Evolutionary conservation across 2,113 vertebrate genomes (phyloP).

Genomic region (Acrocephalus arundinaceus): DNA sequence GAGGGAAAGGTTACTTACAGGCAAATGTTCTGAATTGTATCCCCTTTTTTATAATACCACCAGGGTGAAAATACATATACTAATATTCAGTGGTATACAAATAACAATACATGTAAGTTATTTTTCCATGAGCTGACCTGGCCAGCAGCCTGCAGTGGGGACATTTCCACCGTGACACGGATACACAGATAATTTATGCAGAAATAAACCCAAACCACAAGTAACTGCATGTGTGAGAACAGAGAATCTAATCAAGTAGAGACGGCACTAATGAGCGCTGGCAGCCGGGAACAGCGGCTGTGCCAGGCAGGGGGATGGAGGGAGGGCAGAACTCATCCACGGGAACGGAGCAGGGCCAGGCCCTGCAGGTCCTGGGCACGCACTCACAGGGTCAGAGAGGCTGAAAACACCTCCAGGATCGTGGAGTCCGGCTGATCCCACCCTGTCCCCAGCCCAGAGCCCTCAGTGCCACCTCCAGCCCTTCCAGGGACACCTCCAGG

Average conservation of each 20-base stretch:
- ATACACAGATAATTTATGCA: background rate
- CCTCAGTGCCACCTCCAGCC: background rate
- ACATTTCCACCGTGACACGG: background rate
- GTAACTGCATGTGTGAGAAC: background rate
- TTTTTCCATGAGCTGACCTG: background rate
- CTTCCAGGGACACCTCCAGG: background rate
- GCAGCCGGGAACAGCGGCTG: background rate
- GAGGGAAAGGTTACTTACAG: background rate
- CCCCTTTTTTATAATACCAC: background rate
- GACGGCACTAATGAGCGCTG: background rate
- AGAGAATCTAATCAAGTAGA: background rate
- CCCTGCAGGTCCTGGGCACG: background rate
- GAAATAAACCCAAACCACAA: constrained; percentile 5
- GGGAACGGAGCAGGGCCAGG: background rate
- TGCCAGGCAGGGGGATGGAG: background rate
- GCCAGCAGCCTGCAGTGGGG: background rate
- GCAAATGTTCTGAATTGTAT: background rate
- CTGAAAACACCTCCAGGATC: background rate
- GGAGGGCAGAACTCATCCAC: background rate
- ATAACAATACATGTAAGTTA: too few species aligned
- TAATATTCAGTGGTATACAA: too few species aligned
- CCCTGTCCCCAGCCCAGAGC: background rate
- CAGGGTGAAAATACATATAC: too few species aligned
- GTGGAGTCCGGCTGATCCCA: rapidly evolving
- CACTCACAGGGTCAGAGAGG: rapidly evolving